Percentiles rank a stretch among this genome's conserved stretches.
Conservation (phyloP, 2,888 invertebrate species). For the Caenorhabditis afra region DNA sequence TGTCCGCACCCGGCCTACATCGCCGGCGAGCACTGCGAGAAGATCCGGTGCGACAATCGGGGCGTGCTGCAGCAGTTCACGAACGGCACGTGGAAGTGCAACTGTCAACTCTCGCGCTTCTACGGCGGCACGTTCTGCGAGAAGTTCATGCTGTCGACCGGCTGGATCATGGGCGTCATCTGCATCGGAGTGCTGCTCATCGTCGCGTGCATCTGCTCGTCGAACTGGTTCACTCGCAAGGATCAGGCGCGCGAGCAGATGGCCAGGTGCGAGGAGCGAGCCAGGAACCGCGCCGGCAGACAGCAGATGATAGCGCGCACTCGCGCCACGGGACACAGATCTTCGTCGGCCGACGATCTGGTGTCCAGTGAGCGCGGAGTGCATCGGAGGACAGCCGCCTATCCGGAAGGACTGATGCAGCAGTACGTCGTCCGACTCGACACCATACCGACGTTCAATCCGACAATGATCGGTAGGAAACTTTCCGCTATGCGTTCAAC, state of each 20-base stretch:
- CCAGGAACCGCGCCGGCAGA: too few species aligned
- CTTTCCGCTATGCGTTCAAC: too few species aligned
- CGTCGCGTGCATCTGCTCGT: conserved; percentile 40
- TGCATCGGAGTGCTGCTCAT: conserved; percentile 23
- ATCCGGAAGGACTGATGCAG: conserved; percentile 49
- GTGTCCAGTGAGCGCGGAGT: conserved; percentile 43
- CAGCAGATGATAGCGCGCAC: neutral
- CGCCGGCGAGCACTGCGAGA: conserved; percentile 75
- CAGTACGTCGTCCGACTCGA: conserved; percentile 70
- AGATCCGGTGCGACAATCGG: conserved; percentile 69
- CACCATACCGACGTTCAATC: conserved; percentile 73
- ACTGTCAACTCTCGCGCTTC: conserved; percentile 69
- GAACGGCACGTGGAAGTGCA: conserved; percentile 65
- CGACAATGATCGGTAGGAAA: conserved; percentile 66
- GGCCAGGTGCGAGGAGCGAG: neutral
- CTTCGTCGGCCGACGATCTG: conserved; percentile 45
- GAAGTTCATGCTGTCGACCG: conserved; percentile 26
- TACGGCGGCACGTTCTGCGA: conserved; percentile 62
- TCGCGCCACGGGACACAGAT: conserved; percentile 10
- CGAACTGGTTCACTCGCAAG: conserved; percentile 42
- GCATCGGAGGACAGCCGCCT: conserved; percentile 49
- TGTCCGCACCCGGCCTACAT: conserved; percentile 74
- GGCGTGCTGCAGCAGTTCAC: conserved; percentile 59
- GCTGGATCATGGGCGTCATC: conserved; percentile 6
- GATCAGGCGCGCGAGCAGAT: neutral